Evolutionary conservation across 2,797 vertebrate genomes (phyloP), one percentile per base, ranked within the genome.

Genomic region (Melanotaenia nigrans): DNA sequence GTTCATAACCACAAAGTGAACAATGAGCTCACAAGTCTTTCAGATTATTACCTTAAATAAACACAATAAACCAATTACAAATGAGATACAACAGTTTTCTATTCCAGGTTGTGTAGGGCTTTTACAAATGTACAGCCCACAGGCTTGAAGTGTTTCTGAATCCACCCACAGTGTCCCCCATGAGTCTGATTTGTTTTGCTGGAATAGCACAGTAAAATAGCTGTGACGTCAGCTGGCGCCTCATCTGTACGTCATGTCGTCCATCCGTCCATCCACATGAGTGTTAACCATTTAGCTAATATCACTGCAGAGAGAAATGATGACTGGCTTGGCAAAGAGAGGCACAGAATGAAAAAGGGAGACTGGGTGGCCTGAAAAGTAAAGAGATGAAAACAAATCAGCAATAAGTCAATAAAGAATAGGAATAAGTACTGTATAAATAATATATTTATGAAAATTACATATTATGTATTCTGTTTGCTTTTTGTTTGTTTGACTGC

Each of bases 91-190:
- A 58, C n/a, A 30, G 61, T 65, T 70, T 78, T 82, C 71, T 85
- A 65, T 80, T 86, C 84, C 57, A 60, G 67, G 61, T 64, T 66
- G 73, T 62, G 61, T 68, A 61, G 49, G 25, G 45, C 63, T 70
- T 85, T 78, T 77, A 73, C 45, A 85, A 80, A 86, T 77, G 63
- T 79, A 77, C 45, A 45, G 14, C 67, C 64, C 24, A 54, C 61
- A 71, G 57, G 61, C 60, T 53, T 84, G 73, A 83, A 82, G 81
- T 82, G 85, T 75, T 60, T 77, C 65, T 75, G 78, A 88, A 63
- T 87, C 85, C 74, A 76, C 83, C 84, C 86, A 83, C 82, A 68
- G 63, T 72, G 74, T 79, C 74, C 66, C 73, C 35, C 68, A 82
- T 83, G 83, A 82, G 66, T 56, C 28, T 53, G 73, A 76, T 79